Evolutionary conservation across 2,888 invertebrate genomes (phyloP).

Genomic region (Iphiclides podalirius): DNA sequence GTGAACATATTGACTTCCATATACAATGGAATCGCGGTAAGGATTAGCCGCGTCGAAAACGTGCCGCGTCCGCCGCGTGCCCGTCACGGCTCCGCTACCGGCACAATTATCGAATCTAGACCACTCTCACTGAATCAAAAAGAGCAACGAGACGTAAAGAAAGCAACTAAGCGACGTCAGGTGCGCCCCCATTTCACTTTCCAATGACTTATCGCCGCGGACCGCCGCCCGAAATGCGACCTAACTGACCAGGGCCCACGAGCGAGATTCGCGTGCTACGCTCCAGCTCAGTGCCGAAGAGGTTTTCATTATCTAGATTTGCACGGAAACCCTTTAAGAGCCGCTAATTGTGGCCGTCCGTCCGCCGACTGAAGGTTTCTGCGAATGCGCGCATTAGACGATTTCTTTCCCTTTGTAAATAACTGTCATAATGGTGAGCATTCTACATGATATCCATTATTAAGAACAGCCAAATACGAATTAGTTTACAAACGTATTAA

Average conservation of each 20-base stretch:
- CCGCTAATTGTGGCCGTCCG: constrained; percentile 64
- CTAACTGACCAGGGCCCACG: constrained; percentile 36
- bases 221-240: constrained; percentile 42
- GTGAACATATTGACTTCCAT: too few relatives aligned
- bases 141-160: constrained; percentile 73
- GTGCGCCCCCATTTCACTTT: constrained; percentile 79
- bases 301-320: constrained; percentile 70
- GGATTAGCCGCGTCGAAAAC: too few relatives aligned
- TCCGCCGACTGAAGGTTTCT: constrained; percentile 52
- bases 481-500: too few relatives aligned
- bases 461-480: neutral
- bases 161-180: constrained; percentile 76
- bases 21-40: too few relatives aligned
- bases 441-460: neutral
- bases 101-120: constrained; percentile 76
- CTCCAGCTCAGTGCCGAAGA: too few relatives aligned
- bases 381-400: constrained; percentile 38
- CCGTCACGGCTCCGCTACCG: constrained; percentile 68
- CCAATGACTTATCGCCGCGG: constrained; percentile 64
- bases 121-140: constrained; percentile 78
- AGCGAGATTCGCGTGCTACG: constrained; percentile 31
- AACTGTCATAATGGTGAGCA: neutral
- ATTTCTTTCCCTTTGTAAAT: constrained; percentile 24
- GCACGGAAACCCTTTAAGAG: constrained; percentile 70
- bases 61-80: constrained; percentile 41